A percentile compares a stretch with the other conserved stretches of the same genome.
These are phyloP conservation scores for Aldabrachelys gigantea DNA, from an alignment of 2,113 vertebrate species.

Conservation along the genomic window DNA sequence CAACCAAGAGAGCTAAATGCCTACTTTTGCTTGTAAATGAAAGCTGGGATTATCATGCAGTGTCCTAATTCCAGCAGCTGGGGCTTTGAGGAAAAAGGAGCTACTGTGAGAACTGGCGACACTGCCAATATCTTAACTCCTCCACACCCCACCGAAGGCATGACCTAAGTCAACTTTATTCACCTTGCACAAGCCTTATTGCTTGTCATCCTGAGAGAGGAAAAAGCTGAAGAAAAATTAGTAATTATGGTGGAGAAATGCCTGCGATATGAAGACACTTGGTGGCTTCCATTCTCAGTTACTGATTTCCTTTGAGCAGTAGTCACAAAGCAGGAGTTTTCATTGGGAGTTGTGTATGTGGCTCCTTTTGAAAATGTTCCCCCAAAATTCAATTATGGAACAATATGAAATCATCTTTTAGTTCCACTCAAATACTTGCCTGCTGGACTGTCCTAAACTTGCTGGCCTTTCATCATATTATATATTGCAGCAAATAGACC, in stretches of 20 bases:
- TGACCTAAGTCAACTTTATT: slow-evolving; percentile 30
- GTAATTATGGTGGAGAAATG: slow-evolving; percentile 20
- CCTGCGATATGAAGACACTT: slow-evolving; percentile 42
- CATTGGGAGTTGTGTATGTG: not conserved
- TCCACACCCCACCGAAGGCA: not conserved
- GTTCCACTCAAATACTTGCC: not conserved
- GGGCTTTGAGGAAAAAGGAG: not conserved
- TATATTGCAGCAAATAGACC: not conserved
- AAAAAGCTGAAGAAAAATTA: slow-evolving; percentile 32
- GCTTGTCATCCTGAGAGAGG: slow-evolving; percentile 60
- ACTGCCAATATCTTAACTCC: slow-evolving; percentile 44
- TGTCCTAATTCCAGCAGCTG: not conserved
- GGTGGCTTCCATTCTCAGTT: not conserved
- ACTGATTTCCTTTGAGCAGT: not conserved
- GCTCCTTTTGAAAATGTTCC: not conserved
- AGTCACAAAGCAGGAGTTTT: slow-evolving; percentile 3
- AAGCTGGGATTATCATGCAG: not conserved
- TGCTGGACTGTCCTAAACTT: not conserved
- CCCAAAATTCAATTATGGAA: not conserved
- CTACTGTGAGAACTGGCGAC: not conserved
- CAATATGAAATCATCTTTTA: not conserved
- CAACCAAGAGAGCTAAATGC: not conserved
- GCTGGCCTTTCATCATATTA: not conserved
- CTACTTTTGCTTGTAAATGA: not conserved
- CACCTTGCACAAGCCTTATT: not conserved